These are phyloP conservation scores for Parazoanthus darwini DNA, from an alignment of 92 coral and sea anemone genomes.

Conservation along the genomic window DNA sequence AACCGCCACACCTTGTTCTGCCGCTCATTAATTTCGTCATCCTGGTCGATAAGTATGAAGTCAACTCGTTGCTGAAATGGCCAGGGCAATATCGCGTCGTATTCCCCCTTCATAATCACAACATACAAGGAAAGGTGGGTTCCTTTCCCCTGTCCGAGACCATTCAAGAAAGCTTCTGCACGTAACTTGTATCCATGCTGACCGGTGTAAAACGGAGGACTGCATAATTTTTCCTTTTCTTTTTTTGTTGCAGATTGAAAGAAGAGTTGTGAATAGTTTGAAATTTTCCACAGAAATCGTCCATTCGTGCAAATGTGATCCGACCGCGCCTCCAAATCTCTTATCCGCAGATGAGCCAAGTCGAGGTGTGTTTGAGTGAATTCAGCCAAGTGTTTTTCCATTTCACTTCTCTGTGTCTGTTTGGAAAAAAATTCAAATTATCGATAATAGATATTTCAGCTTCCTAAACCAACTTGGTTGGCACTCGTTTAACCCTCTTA, in stretches of 20 bases:
- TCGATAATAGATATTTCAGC: background rate
- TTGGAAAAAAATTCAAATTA: background rate
- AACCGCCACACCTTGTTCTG: slow-evolving; percentile 96
- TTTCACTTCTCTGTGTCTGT: slow-evolving; percentile 83
- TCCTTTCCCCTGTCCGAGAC: slow-evolving; percentile 98
- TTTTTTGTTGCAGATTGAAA: slow-evolving; percentile 95
- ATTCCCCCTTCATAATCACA: slow-evolving; percentile 97
- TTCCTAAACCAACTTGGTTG: too few relatives aligned
- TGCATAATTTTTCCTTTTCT: slow-evolving; percentile 95
- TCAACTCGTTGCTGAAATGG: slow-evolving; percentile 98
- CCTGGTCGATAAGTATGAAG: slow-evolving; percentile 94
- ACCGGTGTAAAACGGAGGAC: slow-evolving; percentile 99
- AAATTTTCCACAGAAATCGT: slow-evolving; percentile 96
- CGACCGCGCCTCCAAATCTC: slow-evolving; percentile 88
- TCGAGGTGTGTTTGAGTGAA: slow-evolving; percentile 84
- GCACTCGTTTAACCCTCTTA: too few relatives aligned
- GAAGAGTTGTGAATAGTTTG: slow-evolving; percentile 89
- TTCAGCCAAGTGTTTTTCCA: slow-evolving; percentile 88
- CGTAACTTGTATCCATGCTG: slow-evolving; percentile 97
- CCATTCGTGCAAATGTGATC: slow-evolving; percentile 94
- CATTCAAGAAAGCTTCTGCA: slow-evolving; percentile 98
- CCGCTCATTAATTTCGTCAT: slow-evolving; percentile 71
- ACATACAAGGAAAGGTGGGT: slow-evolving; percentile 95
- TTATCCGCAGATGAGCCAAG: slow-evolving; percentile 90
- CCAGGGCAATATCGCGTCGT: slow-evolving; percentile 97